These are phyloP conservation scores for Heliconius melpomene DNA, from an alignment of 1,140 invertebrate species.

Conservation along the genomic window DNA sequence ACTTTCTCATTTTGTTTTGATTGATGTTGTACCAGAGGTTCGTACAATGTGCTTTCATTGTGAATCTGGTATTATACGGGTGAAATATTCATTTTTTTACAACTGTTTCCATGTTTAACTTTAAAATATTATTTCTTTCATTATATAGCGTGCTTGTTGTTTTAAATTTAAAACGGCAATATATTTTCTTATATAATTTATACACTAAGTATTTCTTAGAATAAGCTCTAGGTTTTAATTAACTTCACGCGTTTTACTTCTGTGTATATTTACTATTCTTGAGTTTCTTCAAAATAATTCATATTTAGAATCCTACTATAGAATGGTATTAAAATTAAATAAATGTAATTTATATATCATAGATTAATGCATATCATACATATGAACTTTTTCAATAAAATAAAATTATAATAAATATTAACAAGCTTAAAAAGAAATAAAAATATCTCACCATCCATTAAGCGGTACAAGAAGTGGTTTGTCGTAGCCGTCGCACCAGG, in stretches of 20 bases:
- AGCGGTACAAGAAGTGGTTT: conserved; percentile 91
- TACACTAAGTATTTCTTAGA: background rate
- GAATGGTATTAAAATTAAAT: too few species aligned
- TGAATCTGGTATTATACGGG: background rate
- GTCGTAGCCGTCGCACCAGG: conserved; percentile 91
- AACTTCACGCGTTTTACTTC: background rate
- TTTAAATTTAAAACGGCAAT: background rate
- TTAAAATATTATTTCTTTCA: background rate
- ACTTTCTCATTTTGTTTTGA: conserved; percentile 4
- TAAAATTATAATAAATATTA: too few species aligned
- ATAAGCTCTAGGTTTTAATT: background rate
- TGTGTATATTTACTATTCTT: too few species aligned
- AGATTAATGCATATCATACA: too few species aligned
- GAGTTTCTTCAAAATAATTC: background rate
- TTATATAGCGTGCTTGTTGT: background rate
- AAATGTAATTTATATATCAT: too few species aligned
- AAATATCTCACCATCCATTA: conserved; percentile 86
- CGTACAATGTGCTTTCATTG: background rate
- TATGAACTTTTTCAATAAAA: too few species aligned
- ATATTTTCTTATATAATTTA: background rate
- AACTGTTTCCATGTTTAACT: background rate
- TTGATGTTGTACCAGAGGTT: conserved; percentile 9
- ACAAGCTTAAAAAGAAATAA: too few species aligned
- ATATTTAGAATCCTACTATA: background rate
- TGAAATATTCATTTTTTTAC: conserved; percentile 2